Evolutionary conservation across 2,888 invertebrate genomes (phyloP).

Genomic region (Hoplodrina ambigua): DNA sequence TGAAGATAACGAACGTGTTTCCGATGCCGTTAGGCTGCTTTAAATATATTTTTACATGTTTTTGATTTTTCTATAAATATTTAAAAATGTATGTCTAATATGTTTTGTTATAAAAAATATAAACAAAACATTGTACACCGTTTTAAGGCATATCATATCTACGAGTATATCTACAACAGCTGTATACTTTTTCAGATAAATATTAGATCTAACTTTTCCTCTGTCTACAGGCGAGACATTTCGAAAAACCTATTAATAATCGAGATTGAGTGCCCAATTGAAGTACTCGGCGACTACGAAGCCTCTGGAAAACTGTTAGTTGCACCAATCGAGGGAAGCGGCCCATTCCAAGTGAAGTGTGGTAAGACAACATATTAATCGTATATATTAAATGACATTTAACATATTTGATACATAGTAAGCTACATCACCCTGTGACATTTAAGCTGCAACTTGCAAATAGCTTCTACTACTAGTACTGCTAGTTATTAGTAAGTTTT

Average conservation of each 20-base stretch:
- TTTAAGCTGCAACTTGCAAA: too few relatives aligned
- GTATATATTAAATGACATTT: neutral
- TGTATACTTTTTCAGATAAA: neutral
- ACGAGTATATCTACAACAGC: neutral
- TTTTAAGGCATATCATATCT: neutral
- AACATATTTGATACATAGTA: too few relatives aligned
- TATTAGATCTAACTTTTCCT: neutral
- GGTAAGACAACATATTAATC: conserved; percentile 28
- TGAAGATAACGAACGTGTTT: too few relatives aligned
- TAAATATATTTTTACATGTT: too few relatives aligned
- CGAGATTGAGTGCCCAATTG: conserved; percentile 35
- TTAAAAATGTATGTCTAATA: too few relatives aligned
- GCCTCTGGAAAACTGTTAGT: conserved; percentile 28
- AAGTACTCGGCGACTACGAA: conserved; percentile 33
- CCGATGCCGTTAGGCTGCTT: too few relatives aligned
- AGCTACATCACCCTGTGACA: too few relatives aligned
- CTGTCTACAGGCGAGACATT: conserved; percentile 33
- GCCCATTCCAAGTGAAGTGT: conserved; percentile 38
- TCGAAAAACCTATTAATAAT: neutral
- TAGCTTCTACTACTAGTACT: too few relatives aligned
- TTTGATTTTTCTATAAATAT: too few relatives aligned
- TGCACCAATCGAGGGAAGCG: conserved; percentile 36
- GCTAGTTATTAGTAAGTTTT: too few relatives aligned
- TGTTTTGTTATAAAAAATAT: too few relatives aligned
- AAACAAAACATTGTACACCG: too few relatives aligned